Conservation (phyloP, 2,113 vertebrate species). For the Tragelaphus buxtoni region DNA sequence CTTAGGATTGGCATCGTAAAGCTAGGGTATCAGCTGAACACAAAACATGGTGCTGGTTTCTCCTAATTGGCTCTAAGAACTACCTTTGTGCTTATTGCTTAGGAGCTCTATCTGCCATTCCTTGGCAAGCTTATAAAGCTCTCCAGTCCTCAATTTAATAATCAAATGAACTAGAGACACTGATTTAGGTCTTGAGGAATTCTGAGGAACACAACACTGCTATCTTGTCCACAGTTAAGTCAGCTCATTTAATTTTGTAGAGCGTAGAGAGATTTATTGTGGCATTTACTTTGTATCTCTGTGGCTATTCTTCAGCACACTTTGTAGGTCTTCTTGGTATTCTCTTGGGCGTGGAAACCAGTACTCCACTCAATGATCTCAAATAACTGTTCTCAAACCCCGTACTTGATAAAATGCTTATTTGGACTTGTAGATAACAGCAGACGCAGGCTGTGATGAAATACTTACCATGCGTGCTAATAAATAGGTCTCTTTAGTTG, state of each 20-base stretch:
- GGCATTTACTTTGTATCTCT: not conserved
- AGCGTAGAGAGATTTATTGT: not conserved
- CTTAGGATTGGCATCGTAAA: slow-evolving; percentile 60
- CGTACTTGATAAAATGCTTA: not conserved
- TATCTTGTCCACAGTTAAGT: not conserved
- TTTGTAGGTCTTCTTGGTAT: not conserved
- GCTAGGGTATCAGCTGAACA: slow-evolving; percentile 23
- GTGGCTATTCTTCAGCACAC: not conserved
- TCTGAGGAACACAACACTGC: not conserved
- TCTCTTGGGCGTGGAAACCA: not conserved
- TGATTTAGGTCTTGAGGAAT: not conserved
- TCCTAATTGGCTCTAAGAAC: not conserved
- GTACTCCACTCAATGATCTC: not conserved
- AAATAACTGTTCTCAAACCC: not conserved
- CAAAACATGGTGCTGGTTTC: not conserved
- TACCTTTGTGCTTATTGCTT: not conserved
- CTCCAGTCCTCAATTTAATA: not conserved
- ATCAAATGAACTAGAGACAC: not conserved
- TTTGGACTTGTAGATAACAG: not conserved
- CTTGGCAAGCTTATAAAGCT: not conserved
- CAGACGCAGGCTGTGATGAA: not conserved
- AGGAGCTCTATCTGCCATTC: not conserved
- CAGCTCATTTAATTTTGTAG: not conserved
- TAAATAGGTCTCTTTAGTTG: not conserved
- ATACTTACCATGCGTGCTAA: not conserved